Percentiles rank a stretch among this genome's conserved stretches.
These are phyloP conservation scores for Petromus typicus DNA, from an alignment of 2,113 vertebrate species.

Conservation along the genomic window DNA sequence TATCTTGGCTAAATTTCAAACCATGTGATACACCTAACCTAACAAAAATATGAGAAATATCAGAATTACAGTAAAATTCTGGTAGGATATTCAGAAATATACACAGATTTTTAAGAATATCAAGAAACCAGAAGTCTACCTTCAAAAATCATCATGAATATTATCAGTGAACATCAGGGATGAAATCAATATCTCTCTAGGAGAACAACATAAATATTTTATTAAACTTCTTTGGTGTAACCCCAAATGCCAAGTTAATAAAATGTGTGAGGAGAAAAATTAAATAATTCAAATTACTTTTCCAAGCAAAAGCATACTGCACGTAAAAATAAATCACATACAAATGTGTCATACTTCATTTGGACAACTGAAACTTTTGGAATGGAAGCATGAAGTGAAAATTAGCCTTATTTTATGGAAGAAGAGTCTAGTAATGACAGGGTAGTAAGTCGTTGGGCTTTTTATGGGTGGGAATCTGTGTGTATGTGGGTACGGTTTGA, in stretches of 20 bases:
- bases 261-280: not conserved
- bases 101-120: not conserved
- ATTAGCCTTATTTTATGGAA: not conserved
- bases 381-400: not conserved
- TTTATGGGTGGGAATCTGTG: not conserved
- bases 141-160: not conserved
- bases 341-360: not conserved
- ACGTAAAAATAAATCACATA: not conserved
- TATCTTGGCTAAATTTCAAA: not conserved
- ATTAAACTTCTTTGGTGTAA: not conserved
- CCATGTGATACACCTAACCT: not conserved
- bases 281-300: conserved; percentile 25
- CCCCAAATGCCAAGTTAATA: not conserved
- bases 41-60: not conserved
- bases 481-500: accelerated
- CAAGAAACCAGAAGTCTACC: not conserved
- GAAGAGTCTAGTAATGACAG: accelerated
- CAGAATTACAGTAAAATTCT: not conserved
- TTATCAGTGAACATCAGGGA: not conserved
- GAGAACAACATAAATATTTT: not conserved
- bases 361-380: not conserved
- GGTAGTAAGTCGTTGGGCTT: not conserved
- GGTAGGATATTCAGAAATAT: not conserved
- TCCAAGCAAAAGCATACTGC: not conserved
- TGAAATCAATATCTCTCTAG: not conserved